Conservation (phyloP, 2,113 vertebrate genomes). For the Phodopus roborovskii region DNA sequence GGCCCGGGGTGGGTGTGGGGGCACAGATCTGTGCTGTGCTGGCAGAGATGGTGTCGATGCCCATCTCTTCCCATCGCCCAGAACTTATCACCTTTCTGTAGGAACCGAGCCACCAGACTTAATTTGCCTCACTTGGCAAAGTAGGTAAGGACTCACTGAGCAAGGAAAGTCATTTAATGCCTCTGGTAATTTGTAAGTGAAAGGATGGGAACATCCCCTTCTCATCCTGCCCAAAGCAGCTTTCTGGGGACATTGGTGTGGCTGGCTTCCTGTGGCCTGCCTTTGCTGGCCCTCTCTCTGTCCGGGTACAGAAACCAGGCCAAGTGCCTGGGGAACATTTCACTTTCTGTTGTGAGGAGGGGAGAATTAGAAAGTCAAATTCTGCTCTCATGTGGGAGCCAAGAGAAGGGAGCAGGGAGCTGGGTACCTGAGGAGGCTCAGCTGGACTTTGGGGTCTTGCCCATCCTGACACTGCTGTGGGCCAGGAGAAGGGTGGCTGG, state of each 20-base stretch:
- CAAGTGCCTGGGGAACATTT: conserved; percentile 64
- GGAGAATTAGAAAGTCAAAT: conserved; percentile 80
- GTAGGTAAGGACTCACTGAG: not conserved
- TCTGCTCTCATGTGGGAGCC: conserved; percentile 38
- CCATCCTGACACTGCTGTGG: not conserved
- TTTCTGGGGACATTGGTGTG: not conserved
- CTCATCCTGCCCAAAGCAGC: not conserved
- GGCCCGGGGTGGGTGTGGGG: accelerated
- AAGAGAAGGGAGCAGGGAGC: conserved; percentile 58
- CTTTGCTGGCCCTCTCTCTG: conserved; percentile 33
- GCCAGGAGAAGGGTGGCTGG: not conserved
- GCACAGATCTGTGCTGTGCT: not conserved
- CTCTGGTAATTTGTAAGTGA: not conserved
- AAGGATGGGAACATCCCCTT: not conserved
- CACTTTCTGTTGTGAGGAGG: conserved; percentile 71
- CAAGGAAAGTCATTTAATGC: not conserved
- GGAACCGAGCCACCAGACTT: not conserved
- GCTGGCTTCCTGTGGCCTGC: conserved; percentile 41
- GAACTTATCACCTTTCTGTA: not conserved
- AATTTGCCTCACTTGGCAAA: conserved; percentile 6
- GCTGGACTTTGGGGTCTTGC: not conserved
- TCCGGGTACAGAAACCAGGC: conserved; percentile 2
- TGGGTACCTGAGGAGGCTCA: not conserved
- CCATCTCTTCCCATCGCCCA: not conserved
- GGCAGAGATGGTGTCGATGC: not conserved